Percentiles rank a stretch among this genome's conserved stretches.
These are phyloP conservation scores for Tinea trinotella DNA, from an alignment of 2,888 invertebrate genomes.

Conservation along the genomic window DNA sequence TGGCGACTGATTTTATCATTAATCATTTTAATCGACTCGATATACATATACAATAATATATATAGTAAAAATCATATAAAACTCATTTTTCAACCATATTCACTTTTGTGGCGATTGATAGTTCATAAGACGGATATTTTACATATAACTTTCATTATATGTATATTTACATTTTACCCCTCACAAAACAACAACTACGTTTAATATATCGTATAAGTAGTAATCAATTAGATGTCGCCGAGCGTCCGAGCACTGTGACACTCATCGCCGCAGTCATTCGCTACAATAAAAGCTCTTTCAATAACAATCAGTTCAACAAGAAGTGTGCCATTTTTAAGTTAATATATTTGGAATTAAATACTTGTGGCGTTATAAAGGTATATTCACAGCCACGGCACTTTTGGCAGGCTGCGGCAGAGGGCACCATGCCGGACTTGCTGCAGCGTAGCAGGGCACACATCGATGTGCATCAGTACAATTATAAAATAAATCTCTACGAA, in stretches of 20 bases:
- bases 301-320: slow-evolving; percentile 9
- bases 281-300: neutral
- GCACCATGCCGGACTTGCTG: neutral
- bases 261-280: neutral
- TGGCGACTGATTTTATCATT: slow-evolving; percentile 34
- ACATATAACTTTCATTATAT: slow-evolving; percentile 66
- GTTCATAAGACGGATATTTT: slow-evolving; percentile 70
- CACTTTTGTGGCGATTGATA: slow-evolving; percentile 50
- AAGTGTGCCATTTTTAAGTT: slow-evolving; percentile 4
- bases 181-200: slow-evolving; percentile 70
- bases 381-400: neutral
- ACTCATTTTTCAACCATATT: slow-evolving; percentile 54
- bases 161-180: slow-evolving; percentile 57
- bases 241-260: neutral
- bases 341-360: slow-evolving; percentile 19
- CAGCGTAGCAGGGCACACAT: neutral
- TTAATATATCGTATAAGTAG: slow-evolving; percentile 49
- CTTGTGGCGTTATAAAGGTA: neutral
- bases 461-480: slow-evolving; percentile 36
- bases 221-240: slow-evolving; percentile 51
- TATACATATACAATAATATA: slow-evolving; percentile 56
- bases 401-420: slow-evolving; percentile 28
- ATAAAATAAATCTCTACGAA: slow-evolving; percentile 55
- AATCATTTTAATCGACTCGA: slow-evolving; percentile 43
- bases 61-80: slow-evolving; percentile 64